These are phyloP conservation scores for Limnephilus rhombicus DNA, from an alignment of 2,888 invertebrate species.

Conservation along the genomic window DNA sequence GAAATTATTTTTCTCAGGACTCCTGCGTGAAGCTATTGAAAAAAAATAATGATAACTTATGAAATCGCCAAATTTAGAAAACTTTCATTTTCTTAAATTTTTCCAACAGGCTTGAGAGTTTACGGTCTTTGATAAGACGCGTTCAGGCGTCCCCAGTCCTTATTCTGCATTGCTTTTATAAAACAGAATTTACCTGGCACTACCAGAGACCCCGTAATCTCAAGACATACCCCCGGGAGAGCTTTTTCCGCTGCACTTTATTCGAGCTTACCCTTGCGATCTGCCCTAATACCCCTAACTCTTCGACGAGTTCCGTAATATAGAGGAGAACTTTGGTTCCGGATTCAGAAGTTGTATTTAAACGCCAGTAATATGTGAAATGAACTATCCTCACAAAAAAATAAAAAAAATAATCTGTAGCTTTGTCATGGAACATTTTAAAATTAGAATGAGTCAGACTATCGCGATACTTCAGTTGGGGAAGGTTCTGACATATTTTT, in stretches of 20 bases:
- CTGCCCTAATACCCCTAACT: background rate
- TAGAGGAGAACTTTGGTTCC: background rate
- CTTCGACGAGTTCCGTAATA: background rate
- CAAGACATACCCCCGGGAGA: background rate
- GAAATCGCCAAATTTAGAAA: background rate
- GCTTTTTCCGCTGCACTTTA: background rate
- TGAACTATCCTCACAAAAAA: background rate
- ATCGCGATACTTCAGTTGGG: no score
- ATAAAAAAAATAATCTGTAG: background rate
- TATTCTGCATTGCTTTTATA: background rate
- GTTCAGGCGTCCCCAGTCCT: background rate
- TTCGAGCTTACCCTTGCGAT: background rate
- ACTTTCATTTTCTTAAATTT: background rate
- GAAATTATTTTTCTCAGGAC: no score
- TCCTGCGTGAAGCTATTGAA: background rate
- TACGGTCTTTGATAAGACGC: background rate
- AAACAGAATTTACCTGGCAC: background rate
- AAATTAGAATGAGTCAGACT: no score
- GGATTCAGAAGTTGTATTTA: background rate
- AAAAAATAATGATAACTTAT: background rate
- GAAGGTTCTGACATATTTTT: no score
- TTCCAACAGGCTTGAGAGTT: background rate
- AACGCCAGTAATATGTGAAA: background rate
- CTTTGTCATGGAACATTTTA: background rate
- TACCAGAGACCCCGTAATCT: background rate